These are phyloP conservation scores for Didymodactylos carnosus DNA, from an alignment of 2,888 invertebrate species.

Conservation along the genomic window DNA sequence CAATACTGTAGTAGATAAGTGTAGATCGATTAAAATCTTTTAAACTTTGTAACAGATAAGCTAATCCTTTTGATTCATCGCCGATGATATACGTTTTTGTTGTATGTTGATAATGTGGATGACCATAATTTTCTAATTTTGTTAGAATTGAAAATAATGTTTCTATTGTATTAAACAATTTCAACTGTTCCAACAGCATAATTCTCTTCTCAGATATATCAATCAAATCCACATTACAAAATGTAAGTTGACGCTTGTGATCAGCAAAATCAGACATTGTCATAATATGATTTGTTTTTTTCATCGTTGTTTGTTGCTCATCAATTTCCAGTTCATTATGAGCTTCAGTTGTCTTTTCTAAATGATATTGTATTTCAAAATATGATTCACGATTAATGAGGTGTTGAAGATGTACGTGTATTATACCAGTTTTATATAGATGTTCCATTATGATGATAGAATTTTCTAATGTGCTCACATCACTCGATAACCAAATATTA, in stretches of 20 bases:
- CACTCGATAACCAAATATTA: neutral
- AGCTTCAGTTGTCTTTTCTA: neutral
- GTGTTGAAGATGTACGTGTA: neutral
- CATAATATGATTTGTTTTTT: neutral
- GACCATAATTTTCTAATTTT: neutral
- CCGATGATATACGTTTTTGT: neutral
- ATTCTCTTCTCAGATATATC: neutral
- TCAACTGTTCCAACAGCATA: neutral
- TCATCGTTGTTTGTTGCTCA: neutral
- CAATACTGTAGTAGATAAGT: too few relatives aligned
- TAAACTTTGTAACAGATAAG: too few relatives aligned
- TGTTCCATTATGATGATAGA: neutral
- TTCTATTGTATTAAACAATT: neutral
- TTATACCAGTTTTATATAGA: neutral
- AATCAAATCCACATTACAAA: neutral
- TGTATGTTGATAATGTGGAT: neutral
- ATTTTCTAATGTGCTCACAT: neutral
- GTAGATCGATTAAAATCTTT: too few relatives aligned
- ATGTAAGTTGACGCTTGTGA: neutral
- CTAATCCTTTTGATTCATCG: too few relatives aligned
- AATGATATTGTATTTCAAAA: neutral
- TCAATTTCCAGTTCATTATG: neutral
- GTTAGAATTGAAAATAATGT: neutral
- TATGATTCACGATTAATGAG: neutral
- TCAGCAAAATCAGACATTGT: neutral